Conservation (phyloP, 37 sponge, comb jelly and placozoan species). For the Aplysina aerophoba region DNA sequence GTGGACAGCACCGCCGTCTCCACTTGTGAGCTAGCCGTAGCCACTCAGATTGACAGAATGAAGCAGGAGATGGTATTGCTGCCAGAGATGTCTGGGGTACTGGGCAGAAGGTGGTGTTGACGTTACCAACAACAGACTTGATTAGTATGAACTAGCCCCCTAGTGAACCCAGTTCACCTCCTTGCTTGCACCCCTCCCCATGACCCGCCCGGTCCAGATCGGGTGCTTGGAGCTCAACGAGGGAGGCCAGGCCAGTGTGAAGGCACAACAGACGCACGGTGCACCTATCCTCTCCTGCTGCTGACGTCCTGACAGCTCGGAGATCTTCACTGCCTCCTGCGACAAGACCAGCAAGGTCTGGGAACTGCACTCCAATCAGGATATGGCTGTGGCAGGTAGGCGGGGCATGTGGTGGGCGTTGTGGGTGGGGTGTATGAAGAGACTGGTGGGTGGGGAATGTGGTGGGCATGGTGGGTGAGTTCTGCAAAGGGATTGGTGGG, state of each 20-base stretch:
- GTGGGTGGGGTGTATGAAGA: background rate
- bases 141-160: background rate
- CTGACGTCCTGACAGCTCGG: conserved; percentile 86
- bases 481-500: conserved; percentile 69
- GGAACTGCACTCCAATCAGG: conserved; percentile 93
- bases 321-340: conserved; percentile 86
- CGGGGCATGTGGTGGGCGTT: too few species aligned
- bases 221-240: conserved; percentile 93
- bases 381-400: conserved; percentile 79
- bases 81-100: too few species aligned
- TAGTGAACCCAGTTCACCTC: too few species aligned
- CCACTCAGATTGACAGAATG: too few species aligned
- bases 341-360: conserved; percentile 96
- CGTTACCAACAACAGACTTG: background rate
- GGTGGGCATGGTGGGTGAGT: background rate
- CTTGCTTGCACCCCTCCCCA: background rate
- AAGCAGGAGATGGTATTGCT: too few species aligned
- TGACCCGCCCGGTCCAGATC: conserved; percentile 44
- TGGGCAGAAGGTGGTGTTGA: background rate
- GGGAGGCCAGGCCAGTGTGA: conserved; percentile 62
- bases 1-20: too few species aligned
- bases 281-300: conserved; percentile 91
- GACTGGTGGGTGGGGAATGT: too few species aligned
- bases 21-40: too few species aligned
- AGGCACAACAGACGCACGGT: conserved; percentile 83